These are phyloP conservation scores for Ophioninae sp. DNA, from an alignment of 2,888 invertebrate species.

Conservation along the genomic window DNA sequence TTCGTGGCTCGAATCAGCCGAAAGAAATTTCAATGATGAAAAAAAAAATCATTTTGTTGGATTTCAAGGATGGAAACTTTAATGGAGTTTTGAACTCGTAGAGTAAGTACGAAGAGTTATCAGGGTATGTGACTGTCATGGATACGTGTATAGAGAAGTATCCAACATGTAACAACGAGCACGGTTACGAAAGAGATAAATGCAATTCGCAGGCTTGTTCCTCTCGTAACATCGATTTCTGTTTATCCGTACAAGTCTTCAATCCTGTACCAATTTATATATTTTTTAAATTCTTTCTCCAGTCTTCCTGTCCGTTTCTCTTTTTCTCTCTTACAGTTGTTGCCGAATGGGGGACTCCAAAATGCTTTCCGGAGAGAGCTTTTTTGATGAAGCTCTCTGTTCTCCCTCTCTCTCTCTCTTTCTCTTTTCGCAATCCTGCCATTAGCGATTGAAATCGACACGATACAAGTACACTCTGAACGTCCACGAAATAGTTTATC, in stretches of 20 bases:
- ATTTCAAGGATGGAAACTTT: too few species aligned
- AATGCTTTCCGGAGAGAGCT: slow-evolving; percentile 47
- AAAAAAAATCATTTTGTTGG: too few species aligned
- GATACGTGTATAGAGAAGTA: slow-evolving; percentile 20
- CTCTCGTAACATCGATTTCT: slow-evolving; percentile 32
- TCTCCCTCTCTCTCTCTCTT: slow-evolving; percentile 33
- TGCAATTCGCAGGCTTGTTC: slow-evolving; percentile 40
- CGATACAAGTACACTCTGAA: slow-evolving; percentile 23
- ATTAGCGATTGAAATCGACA: slow-evolving; percentile 50
- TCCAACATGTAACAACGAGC: slow-evolving; percentile 36
- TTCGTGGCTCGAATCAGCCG: too few species aligned
- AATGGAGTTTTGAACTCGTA: neutral
- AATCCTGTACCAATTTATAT: neutral
- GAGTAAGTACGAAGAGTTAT: slow-evolving; percentile 20
- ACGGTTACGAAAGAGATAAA: slow-evolving; percentile 45
- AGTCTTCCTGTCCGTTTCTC: neutral
- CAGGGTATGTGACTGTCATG: neutral
- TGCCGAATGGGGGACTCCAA: slow-evolving; percentile 40
- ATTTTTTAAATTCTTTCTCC: neutral
- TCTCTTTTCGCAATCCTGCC: slow-evolving; percentile 30
- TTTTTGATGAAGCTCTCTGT: slow-evolving; percentile 32
- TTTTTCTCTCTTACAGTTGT: slow-evolving; percentile 19
- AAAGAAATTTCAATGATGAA: too few species aligned
- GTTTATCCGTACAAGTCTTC: slow-evolving; percentile 43
- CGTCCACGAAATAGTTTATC: slow-evolving; percentile 30